Base-by-base conservation (phyloP, 2,797 vertebrate genomes). In the Epinephelus awoara region DNA sequence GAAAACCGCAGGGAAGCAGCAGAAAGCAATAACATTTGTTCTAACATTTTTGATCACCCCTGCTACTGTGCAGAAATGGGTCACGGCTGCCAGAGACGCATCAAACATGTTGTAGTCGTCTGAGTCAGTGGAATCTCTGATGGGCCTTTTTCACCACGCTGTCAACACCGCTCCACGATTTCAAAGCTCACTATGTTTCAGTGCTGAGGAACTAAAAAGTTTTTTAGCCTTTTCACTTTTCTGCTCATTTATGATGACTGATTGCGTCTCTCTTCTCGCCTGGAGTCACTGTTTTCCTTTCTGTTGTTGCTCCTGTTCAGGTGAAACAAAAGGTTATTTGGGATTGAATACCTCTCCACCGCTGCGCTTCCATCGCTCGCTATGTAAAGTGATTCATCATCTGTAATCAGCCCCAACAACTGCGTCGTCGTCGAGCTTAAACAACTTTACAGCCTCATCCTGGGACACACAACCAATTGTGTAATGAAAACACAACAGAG, bases 61-160 rank as follows among this genome's bases (percentile, higher is more conserved):
- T 78, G 75, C 78, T 77, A 65, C 74, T 51, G 86, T 66, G 88
- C 82, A 88, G 84, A 91, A 92, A 88, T 91, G 89, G 92, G 90
- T 92, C 90, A 91, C 5, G 81, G 85, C 87, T 92, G 91, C 87
- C 88, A 89, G 83, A 91, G 82, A 85, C 14, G 44, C 88, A 82
- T 91, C 90, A 89, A 79, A 85, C 82, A 65, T 65, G 40, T 42
- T 56, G 66, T 25, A 88, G 77, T 81, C 54, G 69, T 87, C 85
- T 85, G 89, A 91, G 72, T 90, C 84, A 72, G 87, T 67, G 83
- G 76, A 88, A 71, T 86, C 88, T 91, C 87, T 88, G 80, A 89
- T 85, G 89, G 85, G 82, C 86, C 84, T 82, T 52, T 83, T 75
- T 82, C 84, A 82, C 77, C 51, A 12, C 13, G 72, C 87, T 82